Evolutionary conservation across 2,888 invertebrate species (phyloP).

Genomic region (Neoaliturus tenellus): DNA sequence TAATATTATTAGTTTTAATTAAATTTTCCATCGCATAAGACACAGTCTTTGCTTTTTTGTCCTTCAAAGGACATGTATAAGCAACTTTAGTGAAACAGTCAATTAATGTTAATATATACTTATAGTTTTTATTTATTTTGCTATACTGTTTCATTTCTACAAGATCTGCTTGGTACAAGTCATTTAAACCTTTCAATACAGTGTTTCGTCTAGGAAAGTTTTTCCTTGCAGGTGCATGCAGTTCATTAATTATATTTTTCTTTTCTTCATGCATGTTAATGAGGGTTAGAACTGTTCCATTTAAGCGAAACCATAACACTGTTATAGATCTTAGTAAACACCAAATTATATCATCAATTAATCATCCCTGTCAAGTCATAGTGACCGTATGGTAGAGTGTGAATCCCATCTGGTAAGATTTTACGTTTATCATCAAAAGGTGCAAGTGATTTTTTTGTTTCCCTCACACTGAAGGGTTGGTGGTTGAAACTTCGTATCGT

Average conservation of each 20-base stretch:
- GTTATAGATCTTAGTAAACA: too few species aligned
- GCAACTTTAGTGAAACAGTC: constrained; percentile 55
- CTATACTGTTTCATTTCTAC: constrained; percentile 53
- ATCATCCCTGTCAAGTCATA: too few species aligned
- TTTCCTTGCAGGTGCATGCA: constrained; percentile 53
- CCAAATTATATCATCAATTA: too few species aligned
- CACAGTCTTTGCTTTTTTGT: constrained; percentile 20
- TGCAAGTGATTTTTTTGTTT: too few species aligned
- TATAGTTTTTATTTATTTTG: constrained; percentile 55
- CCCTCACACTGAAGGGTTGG: too few species aligned
- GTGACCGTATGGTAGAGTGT: too few species aligned
- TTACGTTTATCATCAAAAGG: too few species aligned
- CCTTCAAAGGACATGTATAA: constrained; percentile 49
- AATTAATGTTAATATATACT: constrained; percentile 51
- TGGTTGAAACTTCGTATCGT: too few species aligned
- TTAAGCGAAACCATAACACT: too few species aligned
- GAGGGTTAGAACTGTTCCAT: too few species aligned
- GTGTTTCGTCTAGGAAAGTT: constrained; percentile 54
- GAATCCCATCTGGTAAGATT: too few species aligned
- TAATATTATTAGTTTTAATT: neutral
- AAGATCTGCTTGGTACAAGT: constrained; percentile 56
- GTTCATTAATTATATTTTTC: constrained; percentile 6
- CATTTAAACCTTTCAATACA: constrained; percentile 51
- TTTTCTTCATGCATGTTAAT: too few species aligned
- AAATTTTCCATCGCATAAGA: constrained; percentile 3